These are phyloP conservation scores for Danio tinwini DNA, from an alignment of 2,797 vertebrate genomes.

Conservation along the genomic window DNA sequence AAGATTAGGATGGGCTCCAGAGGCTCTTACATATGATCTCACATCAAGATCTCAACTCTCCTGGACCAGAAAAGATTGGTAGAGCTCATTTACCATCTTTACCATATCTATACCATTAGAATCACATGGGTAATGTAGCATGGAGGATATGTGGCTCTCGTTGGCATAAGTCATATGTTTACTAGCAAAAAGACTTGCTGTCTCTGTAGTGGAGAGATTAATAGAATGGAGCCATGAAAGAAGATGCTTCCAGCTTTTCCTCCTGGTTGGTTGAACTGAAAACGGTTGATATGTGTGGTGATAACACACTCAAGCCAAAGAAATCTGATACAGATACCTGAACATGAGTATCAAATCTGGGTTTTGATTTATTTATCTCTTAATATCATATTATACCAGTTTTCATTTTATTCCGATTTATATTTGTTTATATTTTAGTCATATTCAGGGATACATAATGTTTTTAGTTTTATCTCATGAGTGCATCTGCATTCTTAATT, in stretches of 20 bases:
- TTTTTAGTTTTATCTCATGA: too few species aligned
- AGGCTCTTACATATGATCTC: slow-evolving; percentile 4
- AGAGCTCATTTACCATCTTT: slow-evolving; percentile 39
- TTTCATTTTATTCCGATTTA: neutral
- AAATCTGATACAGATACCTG: neutral
- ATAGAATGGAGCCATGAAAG: slow-evolving; percentile 27
- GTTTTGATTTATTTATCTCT: neutral
- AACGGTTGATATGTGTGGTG: neutral
- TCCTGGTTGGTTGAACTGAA: neutral
- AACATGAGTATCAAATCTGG: neutral
- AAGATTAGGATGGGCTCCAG: neutral
- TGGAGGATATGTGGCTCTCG: slow-evolving; percentile 13
- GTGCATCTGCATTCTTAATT: too few species aligned
- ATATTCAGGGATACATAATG: neutral
- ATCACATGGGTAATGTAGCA: slow-evolving; percentile 43
- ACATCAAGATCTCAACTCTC: slow-evolving; percentile 9
- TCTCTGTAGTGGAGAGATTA: slow-evolving; percentile 2
- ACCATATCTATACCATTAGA: slow-evolving; percentile 17
- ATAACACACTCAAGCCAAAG: neutral
- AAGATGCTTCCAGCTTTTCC: neutral
- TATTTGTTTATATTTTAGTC: neutral
- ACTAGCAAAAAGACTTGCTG: neutral
- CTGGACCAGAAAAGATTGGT: slow-evolving; percentile 10
- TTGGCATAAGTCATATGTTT: slow-evolving; percentile 26
- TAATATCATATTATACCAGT: too few species aligned